Evolutionary conservation across 2,888 invertebrate genomes (phyloP).

Genomic region (Crocallis elinguaria): DNA sequence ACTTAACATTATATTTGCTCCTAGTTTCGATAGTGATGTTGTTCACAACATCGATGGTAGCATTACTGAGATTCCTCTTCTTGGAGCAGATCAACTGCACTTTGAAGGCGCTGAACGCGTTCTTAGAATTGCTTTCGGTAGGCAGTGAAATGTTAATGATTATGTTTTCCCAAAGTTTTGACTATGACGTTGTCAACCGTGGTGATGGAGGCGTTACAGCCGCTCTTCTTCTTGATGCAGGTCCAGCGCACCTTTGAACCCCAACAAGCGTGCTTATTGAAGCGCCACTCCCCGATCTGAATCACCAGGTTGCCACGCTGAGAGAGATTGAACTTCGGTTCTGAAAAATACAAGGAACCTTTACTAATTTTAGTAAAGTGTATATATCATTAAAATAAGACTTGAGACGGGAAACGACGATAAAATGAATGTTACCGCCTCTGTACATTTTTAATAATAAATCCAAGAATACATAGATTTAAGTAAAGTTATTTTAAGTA

Average conservation of each 20-base stretch:
- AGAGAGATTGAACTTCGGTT: constrained; percentile 73
- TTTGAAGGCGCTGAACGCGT: constrained; percentile 76
- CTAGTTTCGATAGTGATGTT: constrained; percentile 77
- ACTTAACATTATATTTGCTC: constrained; percentile 74
- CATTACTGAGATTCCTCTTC: constrained; percentile 76
- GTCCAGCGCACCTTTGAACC: constrained; percentile 78
- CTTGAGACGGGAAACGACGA: too few relatives aligned
- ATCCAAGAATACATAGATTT: too few relatives aligned
- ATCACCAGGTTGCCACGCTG: constrained; percentile 77
- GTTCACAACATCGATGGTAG: constrained; percentile 74
- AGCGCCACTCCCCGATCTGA: constrained; percentile 76
- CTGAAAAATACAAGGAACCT: constrained; percentile 51
- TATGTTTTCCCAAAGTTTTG: constrained; percentile 75
- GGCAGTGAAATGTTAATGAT: constrained; percentile 58
- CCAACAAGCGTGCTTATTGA: constrained; percentile 77
- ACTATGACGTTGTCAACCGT: constrained; percentile 76
- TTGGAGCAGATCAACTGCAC: constrained; percentile 79
- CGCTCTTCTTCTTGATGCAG: constrained; percentile 79
- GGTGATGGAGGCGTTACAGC: constrained; percentile 75
- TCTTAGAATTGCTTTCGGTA: too few relatives aligned
- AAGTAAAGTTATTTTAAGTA: too few relatives aligned
- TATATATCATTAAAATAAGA: too few relatives aligned
- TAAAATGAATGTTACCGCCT: too few relatives aligned
- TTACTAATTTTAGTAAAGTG: too few relatives aligned
- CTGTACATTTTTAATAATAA: too few relatives aligned